Evolutionary conservation across 2,797 vertebrate genomes (phyloP), one percentile per base, ranked within the genome.

Genomic region (Typhlichthys eigenmanni): DNA sequence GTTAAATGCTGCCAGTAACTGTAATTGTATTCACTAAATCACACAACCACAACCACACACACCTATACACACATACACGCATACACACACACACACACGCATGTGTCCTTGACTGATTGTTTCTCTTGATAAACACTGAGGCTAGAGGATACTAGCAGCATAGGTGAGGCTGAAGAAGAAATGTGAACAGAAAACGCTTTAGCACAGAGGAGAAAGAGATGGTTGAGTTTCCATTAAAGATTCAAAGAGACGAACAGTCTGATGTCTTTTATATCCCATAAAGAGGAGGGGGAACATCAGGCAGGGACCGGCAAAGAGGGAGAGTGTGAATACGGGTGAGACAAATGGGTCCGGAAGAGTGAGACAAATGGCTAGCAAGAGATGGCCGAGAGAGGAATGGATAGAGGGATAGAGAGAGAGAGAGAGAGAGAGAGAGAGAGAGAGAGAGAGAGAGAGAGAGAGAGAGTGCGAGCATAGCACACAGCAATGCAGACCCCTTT

Each of bases 401-500:
- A 29, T 24, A 29, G 24, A 29, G 24, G 4, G 24, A 29, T 3
- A 29, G 24, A 29, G 24, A 29, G 24, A 29, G 24, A 29, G 24
- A 29, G 24, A 29, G 24, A 29, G 24, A 24, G 24, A 24, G 24
- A 24, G 24, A 24, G 24, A 24, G 24, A 24, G 24, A 4, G 24
- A 4, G 24, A 24, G 24, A 29, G 24, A 29, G 24, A 29, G 24
- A 29, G 24, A 29, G 24, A 29, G 24, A 29, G 24, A 29, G 24
- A 29, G 24, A 29, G 24, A 29, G 24, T 4, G 24, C 55, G 58
- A 45, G 61, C 24, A 29, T 29, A 29, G 24, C 62, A 64, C 76
- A 85, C 87, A 80, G 86, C 87, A 89, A 82, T 90, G 88, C 88
- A 90, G 86, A 85, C 82, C 74, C 59, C 74, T 38, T 55, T 11